Evolutionary conservation across 2,113 vertebrate genomes (phyloP).

Genomic region (Lepus timidus): DNA sequence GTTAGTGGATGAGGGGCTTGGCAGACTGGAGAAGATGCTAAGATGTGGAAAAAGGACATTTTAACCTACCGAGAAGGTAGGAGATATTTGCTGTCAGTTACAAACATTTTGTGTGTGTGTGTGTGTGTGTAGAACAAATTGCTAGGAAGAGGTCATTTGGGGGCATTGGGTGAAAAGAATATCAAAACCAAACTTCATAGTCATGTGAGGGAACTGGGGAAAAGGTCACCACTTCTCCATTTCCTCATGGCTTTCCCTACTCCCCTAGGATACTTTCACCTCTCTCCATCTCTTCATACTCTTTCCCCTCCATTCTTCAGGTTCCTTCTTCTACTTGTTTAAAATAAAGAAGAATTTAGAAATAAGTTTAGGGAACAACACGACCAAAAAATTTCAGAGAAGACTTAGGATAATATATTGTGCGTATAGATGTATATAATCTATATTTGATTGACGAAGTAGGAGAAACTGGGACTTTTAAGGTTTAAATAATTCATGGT

Average conservation of each 20-base stretch:
- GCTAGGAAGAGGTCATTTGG: not conserved
- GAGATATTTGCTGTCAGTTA: constrained; percentile 12
- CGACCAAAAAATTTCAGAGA: constrained; percentile 5
- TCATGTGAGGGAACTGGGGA: not conserved
- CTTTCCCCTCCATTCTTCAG: not conserved
- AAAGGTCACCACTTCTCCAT: not conserved
- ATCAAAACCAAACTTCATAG: not conserved
- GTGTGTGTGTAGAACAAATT: not conserved
- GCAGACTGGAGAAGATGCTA: not conserved
- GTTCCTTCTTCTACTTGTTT: constrained; percentile 25
- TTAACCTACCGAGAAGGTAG: not conserved
- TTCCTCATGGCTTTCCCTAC: not conserved
- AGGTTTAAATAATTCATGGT: constrained; percentile 82
- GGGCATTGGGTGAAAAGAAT: not conserved
- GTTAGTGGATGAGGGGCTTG: not conserved
- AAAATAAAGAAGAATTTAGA: constrained; percentile 42
- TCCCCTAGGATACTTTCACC: not conserved
- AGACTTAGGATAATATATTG: constrained; percentile 46
- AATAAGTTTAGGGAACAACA: constrained; percentile 45
- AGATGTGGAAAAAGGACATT: not conserved
- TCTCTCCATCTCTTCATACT: not conserved
- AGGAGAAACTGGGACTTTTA: constrained; percentile 77
- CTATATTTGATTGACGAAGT: constrained; percentile 74
- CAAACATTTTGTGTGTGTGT: not conserved
- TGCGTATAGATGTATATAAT: constrained; percentile 42